These are phyloP conservation scores for Discoglossus pictus DNA, from an alignment of 2,797 vertebrate genomes.

Conservation along the genomic window DNA sequence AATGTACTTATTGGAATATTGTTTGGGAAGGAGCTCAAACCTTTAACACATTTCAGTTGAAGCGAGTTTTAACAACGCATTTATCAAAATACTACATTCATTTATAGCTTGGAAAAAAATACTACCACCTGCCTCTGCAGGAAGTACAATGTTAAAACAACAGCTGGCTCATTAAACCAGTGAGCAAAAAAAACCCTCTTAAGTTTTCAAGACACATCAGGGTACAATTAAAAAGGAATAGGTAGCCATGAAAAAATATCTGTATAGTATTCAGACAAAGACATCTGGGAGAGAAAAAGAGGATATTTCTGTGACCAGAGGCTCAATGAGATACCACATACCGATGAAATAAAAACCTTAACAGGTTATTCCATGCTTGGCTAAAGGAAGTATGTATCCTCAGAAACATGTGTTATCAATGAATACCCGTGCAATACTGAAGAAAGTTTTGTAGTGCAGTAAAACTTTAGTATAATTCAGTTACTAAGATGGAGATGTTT, in stretches of 20 bases:
- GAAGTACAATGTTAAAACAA: constrained; percentile 47
- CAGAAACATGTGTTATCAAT: too few species aligned
- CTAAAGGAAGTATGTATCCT: neutral
- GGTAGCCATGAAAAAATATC: constrained; percentile 29
- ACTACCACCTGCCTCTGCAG: constrained; percentile 43
- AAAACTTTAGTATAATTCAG: too few species aligned
- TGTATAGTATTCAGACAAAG: constrained; percentile 9
- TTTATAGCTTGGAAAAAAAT: constrained; percentile 37
- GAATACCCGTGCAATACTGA: too few species aligned
- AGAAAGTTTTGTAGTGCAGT: too few species aligned
- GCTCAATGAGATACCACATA: constrained; percentile 22
- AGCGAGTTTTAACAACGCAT: constrained; percentile 32
- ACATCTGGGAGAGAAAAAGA: constrained; percentile 38
- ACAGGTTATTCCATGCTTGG: neutral
- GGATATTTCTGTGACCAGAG: constrained; percentile 21
- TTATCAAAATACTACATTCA: constrained; percentile 29
- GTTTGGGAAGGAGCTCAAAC: constrained; percentile 1
- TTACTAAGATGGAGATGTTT: too few species aligned
- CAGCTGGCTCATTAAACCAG: constrained; percentile 48
- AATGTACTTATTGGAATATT: too few species aligned
- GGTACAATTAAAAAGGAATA: constrained; percentile 47
- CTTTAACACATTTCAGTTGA: constrained; percentile 14
- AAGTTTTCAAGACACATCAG: constrained; percentile 43
- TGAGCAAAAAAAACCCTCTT: constrained; percentile 46
- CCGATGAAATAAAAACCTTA: too few species aligned